Base-by-base conservation (phyloP, 2,113 vertebrate species). In the Barnardius zonarius region DNA sequence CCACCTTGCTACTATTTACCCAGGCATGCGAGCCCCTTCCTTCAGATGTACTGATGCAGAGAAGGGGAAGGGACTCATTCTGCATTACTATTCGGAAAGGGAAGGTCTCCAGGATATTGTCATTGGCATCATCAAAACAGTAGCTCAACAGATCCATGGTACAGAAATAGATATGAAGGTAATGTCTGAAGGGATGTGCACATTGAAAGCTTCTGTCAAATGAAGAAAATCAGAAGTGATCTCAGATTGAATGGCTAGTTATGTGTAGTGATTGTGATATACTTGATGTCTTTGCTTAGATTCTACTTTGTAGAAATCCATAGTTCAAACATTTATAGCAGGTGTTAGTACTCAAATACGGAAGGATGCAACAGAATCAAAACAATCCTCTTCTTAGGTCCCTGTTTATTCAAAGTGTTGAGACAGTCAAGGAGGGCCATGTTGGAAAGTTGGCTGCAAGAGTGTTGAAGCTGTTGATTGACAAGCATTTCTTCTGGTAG, bases 151-250 rank as follows among this genome's bases (percentile, higher is more conserved):
- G 96, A 99, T 99, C 96, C 99, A 99, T 2, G 99, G 99, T 90
- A 99, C 99, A 23, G 99, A 99, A 97, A 99, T 99, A 75, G 99
- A 99, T 96, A 99, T 99, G 99, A 99, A 99, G 99, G 99, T 99
- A 97, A 97, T 93, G 39, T 70, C 69, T 67, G 48, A 52, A 33
- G 14, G 0, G 1, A 11, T 61, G n/a, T 17, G 13, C 7, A 9
- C 18, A 31, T 20, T 48, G 48, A 62, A 76, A 13, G 31, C 51
- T 72, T 30, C 8, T 37, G 39, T 27, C 66, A 70, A 86, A 35
- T 4, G 8, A 73, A 66, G 78, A 82, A 86, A 78, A 85, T 66
- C 16, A 30, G 10, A 79, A 75, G 8, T 68, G 28, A 64, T 17
- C 27, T 87, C 39, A 44, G 31, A 57, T 75, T 94, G 51, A 43